Base-by-base conservation (phyloP, 2,888 invertebrate genomes). In the Ochropleura leucogaster region DNA sequence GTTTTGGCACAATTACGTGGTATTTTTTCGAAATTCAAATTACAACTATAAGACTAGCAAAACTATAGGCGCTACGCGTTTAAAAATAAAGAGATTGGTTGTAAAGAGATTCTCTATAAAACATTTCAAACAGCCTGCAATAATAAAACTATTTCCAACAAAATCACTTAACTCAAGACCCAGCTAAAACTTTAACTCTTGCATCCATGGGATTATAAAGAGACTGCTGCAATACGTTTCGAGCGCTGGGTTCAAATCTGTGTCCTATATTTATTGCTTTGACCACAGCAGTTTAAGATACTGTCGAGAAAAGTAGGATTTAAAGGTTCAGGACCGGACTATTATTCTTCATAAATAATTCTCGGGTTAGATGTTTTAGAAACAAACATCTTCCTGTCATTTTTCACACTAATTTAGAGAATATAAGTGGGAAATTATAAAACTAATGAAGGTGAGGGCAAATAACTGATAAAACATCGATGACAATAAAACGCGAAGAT, bases 151-250 rank as follows among this genome's bases (percentile, higher is more conserved):
- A 47, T 20, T 18, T 60, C 16, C 6, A 18, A 30, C 30, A 51
- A 44, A 73, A 44, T 44, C 42, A 46, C 6, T 72, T n/a, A 4
- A 72, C 47, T 57, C n/a, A 47, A 20, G 14, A 12, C 9, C 9
- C n/a, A 14, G 40, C 16, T 7, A 68, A 40, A 60, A n/a, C 47
- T 47, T 47, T 74, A 20, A 51, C 55, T 73, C 51, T 18, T 18
- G 53, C 20, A 42, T 62, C 47, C 46, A 8, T 5, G 42, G 20
- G 47, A 55, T 30, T 47, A 46, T 51, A 18, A 49, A 40, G 9
- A 47, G 18, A 47, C n/a, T 18, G 42, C n/a, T 55, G 76, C 76
- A 74, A 77, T 77, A 77, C 47, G 59, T 46, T 66, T 59, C n/a
- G n/a, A 67, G 57, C 42, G 18, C 47, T 42, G 14, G 18, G 57